Evolutionary conservation across 2,888 invertebrate species (phyloP), one percentile per base, ranked within the genome.

Genomic region (Sphaerophoria rueppellii): DNA sequence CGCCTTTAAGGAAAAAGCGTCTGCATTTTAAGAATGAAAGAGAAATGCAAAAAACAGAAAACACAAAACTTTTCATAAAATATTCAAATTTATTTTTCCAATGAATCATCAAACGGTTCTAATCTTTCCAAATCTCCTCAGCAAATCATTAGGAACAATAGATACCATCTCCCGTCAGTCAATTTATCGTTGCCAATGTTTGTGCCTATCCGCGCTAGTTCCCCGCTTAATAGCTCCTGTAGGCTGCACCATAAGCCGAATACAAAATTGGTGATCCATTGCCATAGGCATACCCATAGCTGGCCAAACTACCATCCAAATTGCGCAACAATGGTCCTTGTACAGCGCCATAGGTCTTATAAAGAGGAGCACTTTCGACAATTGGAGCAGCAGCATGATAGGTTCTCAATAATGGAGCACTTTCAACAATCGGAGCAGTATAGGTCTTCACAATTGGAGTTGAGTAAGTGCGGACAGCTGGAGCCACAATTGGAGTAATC

Each of bases 401-500:
- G 11, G 76, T 70, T 69, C 67, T 81, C 60, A 80, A 40, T 11
- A 83, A 48, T 2, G 71, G 80, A 9, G 69, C 60, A 60, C 60
- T 77, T 54, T 85, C 76, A 4, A 86, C 32, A 57, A 78, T 88
- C 81, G 80, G 86, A 5, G 88, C 73, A 4, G 88, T 87, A 40
- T 88, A 87, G 0, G 87, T 87, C 35, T 88, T 88, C 1, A 88
- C 46, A 72, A 83, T 63, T 11, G 88, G 88, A 4, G 86, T 67
- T 2, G 76, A 69, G 82, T 87, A 88, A 6, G 88, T 87, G 32
- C 87, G 88, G n/a, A 88, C 71, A 40, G 87, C 88, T 40, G 88
- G 88, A 12, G 88, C 87, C 24, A 89, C 73, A 58, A 88, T 83
- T 43, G 88, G 90, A 7, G 88, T 88, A 0, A 92, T 87, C 5